A percentile compares a stretch with the other conserved stretches of the same genome.
phyloP scores from a whole-genome alignment of 2,888 invertebrate genomes.

The Catonia carolina region DNA sequence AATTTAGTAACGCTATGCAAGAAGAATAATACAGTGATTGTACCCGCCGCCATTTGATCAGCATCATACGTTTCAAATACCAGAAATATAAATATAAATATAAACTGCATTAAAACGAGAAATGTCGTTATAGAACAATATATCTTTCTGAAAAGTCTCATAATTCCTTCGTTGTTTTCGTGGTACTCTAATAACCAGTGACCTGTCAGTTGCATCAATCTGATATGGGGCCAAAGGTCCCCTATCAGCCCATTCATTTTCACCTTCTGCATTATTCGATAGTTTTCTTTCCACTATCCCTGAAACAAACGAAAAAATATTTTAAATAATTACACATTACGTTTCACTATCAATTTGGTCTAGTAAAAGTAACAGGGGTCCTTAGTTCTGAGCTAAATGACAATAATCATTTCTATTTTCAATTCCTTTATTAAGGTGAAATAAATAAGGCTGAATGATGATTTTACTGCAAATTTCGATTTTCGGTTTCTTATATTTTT shows the following conservation, averaged over 20 bases:
- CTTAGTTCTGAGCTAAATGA: too few relatives aligned
- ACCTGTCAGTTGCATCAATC: slow-evolving; percentile 67
- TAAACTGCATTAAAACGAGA: slow-evolving; percentile 42
- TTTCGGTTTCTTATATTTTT: too few relatives aligned
- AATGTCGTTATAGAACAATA: slow-evolving; percentile 39
- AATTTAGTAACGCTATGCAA: slow-evolving; percentile 69
- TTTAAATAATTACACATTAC: too few relatives aligned
- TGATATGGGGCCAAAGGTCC: slow-evolving; percentile 77
- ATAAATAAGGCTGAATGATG: too few relatives aligned
- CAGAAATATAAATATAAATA: slow-evolving; percentile 59
- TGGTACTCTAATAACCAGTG: slow-evolving; percentile 76
- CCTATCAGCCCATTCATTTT: slow-evolving; percentile 66
- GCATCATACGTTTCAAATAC: slow-evolving; percentile 66
- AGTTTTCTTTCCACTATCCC: background rate
- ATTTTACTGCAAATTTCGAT: too few relatives aligned
- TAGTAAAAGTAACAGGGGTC: too few relatives aligned
- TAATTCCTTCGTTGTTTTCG: slow-evolving; percentile 40
- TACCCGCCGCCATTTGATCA: slow-evolving; percentile 64
- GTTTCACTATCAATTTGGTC: too few relatives aligned
- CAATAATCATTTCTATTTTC: too few relatives aligned
- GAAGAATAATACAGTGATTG: slow-evolving; percentile 75
- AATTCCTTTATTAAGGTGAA: too few relatives aligned
- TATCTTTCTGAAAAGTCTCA: slow-evolving; percentile 41
- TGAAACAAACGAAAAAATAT: too few relatives aligned
- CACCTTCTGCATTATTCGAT: slow-evolving; percentile 44